Base-by-base conservation (phyloP, 2,797 vertebrate species). In the Picus viridis region DNA sequence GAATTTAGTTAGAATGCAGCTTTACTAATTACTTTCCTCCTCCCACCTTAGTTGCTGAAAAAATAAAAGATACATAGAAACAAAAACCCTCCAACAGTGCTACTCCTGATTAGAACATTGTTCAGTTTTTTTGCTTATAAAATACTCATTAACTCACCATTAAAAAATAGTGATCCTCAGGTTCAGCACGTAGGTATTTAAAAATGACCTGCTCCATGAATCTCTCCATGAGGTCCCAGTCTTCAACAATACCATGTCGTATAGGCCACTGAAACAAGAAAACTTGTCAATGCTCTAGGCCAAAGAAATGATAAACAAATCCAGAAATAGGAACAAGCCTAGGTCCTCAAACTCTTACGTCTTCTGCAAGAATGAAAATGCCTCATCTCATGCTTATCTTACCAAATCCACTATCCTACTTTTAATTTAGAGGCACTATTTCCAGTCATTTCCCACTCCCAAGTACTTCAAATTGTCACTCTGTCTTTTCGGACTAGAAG, bases 151-250 rank as follows among this genome's bases (percentile, higher is more conserved):
- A 95, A 95, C 97, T 97, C 95, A 98, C 98, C 98, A 98, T 98
- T 95, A 98, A 96, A 95, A 98, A 98, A 83, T 98, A 98, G 80
- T 98, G 98, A 95, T 98, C 98, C 88, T 98, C 98, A 11, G 98
- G 98, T 72, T 98, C 98, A 36, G 98, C 98, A 74, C 98, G 97
- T 70, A 98, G 97, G 63, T 98, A 98, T 41, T 98, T 98, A 94
- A 98, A 98, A 88, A 98, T 98, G 49, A 98, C 97, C 51, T 98
- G 98, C 58, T 98, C 98, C 98, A 98, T 98, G 94, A 98, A 98
- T 82, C 97, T 97, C 81, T 98, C 98, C 98, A 98, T 98, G 53
- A 98, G 97, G 84, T 98, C 98, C 98, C 98, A 98, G 91, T 98
- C 98, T 83, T 98, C 98, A 73, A 98, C 97, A 83, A 98, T 97